These are phyloP conservation scores for Pogonocichla stellata DNA, from an alignment of 2,113 vertebrate genomes.

Conservation along the genomic window DNA sequence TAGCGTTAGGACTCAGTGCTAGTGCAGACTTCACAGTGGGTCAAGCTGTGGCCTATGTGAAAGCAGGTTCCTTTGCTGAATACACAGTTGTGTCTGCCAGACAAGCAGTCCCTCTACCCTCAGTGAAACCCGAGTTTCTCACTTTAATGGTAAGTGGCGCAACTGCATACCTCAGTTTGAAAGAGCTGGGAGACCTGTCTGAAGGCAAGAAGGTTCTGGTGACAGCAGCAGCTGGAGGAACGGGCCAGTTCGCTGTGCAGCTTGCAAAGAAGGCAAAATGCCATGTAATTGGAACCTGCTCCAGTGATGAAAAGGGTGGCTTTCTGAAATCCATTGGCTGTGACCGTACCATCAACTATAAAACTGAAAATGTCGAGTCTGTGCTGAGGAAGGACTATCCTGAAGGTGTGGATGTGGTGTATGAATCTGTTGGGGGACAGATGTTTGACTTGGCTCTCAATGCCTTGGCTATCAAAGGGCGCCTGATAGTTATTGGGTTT, in stretches of 20 bases:
- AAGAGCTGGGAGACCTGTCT: constrained; percentile 81
- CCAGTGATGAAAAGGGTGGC: constrained; percentile 83
- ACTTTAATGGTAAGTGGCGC: constrained; percentile 84
- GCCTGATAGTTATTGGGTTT: constrained; percentile 89
- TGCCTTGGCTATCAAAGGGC: constrained; percentile 81
- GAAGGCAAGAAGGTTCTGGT: constrained; percentile 86
- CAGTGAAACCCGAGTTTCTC: constrained; percentile 82
- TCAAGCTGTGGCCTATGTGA: constrained; percentile 85
- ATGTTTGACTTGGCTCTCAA: constrained; percentile 85
- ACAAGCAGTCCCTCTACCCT: constrained; percentile 75
- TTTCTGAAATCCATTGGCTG: constrained; percentile 91
- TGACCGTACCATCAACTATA: constrained; percentile 87
- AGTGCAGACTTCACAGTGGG: constrained; percentile 82
- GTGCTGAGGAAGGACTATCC: constrained; percentile 84
- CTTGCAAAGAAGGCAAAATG: constrained; percentile 88
- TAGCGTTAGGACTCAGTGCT: constrained; percentile 87
- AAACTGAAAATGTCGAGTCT: constrained; percentile 74
- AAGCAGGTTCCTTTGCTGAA: constrained; percentile 86
- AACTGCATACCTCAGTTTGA: constrained; percentile 88
- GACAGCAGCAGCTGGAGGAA: constrained; percentile 89
- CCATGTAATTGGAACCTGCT: constrained; percentile 91
- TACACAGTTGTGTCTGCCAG: constrained; percentile 84
- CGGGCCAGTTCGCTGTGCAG: constrained; percentile 91
- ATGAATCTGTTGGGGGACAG: constrained; percentile 89
- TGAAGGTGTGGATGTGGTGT: constrained; percentile 85